Conservation (phyloP, 2,888 invertebrate genomes). For the Microctonus hyperodae region DNA sequence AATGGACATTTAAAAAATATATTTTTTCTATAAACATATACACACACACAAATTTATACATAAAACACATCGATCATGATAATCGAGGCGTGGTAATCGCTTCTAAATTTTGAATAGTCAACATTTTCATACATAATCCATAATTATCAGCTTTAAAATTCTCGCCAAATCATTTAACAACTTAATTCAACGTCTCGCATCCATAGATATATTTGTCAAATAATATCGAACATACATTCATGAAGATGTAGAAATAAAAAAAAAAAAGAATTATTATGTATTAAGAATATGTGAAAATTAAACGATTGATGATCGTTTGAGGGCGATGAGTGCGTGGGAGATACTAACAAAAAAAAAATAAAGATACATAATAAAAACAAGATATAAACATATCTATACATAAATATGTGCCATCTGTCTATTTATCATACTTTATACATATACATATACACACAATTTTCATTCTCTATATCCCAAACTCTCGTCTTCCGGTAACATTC, state of each 20-base stretch:
- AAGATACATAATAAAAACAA: background rate
- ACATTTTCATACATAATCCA: conserved; percentile 30
- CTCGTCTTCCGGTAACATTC: background rate
- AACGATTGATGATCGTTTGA: conserved; percentile 16
- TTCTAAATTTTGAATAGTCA: conserved; percentile 16
- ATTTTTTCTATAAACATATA: background rate
- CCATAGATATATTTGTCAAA: conserved; percentile 32
- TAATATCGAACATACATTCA: conserved; percentile 16
- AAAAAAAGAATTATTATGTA: background rate
- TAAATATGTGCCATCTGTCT: background rate
- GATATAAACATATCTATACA: background rate
- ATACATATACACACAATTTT: background rate
- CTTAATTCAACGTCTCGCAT: conserved; percentile 40
- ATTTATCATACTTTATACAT: background rate
- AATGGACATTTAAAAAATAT: conserved; percentile 30
- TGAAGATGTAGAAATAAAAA: background rate
- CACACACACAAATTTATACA: background rate
- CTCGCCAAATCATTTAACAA: conserved; percentile 39
- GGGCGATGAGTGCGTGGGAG: conserved; percentile 7
- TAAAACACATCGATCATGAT: conserved; percentile 4
- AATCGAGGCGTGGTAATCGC: conserved; percentile 39
- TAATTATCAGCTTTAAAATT: conserved; percentile 39
- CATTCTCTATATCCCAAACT: background rate
- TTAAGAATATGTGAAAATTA: conserved; percentile 11
- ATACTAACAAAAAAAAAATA: background rate